Base-by-base conservation (phyloP, 1,140 invertebrate genomes). In the Branchinecta lindahli region DNA sequence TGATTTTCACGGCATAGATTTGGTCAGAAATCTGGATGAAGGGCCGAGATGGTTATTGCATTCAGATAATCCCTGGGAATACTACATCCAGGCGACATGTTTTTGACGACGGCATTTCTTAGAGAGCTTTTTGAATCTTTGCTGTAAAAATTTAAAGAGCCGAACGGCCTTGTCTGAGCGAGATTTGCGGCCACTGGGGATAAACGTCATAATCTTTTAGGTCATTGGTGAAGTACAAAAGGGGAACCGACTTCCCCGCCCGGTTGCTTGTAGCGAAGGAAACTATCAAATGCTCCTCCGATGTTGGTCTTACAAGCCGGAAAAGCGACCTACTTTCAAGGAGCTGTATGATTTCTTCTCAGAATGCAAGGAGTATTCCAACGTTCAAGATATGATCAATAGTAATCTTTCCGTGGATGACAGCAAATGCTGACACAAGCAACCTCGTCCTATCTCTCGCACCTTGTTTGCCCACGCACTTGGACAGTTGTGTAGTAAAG, bases 271-370 rank as follows among this genome's bases (percentile, higher is more conserved):
- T 80, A 90, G 94, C 0, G 84, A 86, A 66, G 84, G 89, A 72
- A 86, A 94, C 47, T 97, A 94, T 78, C 80, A 86, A 72, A 83
- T 94, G 68, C 96, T 98, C 90, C 79, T 84, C 70, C 85, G 87
- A 76, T 98, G 95, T 79, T 98, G 95, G 95, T 82, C 85, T 6
- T 89, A 89, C 75, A 83, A 87, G 66, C 85, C 89, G 0, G 82
- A 86, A 66, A 80, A 87, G 44, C 79, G 94, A 71, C 93, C 93
- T 0, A 88, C 86, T 0, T 96, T 96, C 79, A 80, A 83, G 66
- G 84, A 90, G 75, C 83, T 96, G 15, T 84, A 87, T 15, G 83
- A 88, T 18, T 84, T 86, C 66, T 91, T 96, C 76, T 85, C 86
- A 5, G 83, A 82, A 8, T 84, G 86, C 77, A 85, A 85, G 0